These are phyloP conservation scores for Empidonax alnorum DNA, from an alignment of 2,113 vertebrate genomes.

Conservation along the genomic window DNA sequence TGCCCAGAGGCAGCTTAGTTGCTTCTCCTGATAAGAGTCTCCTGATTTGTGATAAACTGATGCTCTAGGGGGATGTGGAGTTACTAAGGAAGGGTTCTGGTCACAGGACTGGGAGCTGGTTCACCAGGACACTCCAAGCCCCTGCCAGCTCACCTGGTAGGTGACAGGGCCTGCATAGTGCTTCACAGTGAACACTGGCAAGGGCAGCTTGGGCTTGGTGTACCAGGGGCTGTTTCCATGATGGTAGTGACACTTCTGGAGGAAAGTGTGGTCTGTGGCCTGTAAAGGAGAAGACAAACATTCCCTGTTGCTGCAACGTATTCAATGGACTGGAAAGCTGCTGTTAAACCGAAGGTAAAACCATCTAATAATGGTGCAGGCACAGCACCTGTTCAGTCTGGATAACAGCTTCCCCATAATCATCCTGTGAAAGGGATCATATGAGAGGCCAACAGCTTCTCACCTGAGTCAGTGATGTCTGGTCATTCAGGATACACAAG, in stretches of 20 bases:
- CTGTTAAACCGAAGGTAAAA: neutral
- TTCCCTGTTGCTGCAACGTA: neutral
- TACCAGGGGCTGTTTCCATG: conserved; percentile 84
- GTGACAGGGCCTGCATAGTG: conserved; percentile 91
- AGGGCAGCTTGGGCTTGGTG: conserved; percentile 86
- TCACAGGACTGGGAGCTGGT: neutral
- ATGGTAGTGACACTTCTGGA: conserved; percentile 95
- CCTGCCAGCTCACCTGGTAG: conserved; percentile 82
- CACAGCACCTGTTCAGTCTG: neutral
- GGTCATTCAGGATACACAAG: conserved; percentile 87
- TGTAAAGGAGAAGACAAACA: conserved; percentile 31
- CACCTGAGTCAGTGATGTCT: conserved; percentile 89
- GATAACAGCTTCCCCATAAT: neutral
- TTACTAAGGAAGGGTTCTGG: neutral
- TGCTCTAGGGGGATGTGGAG: neutral
- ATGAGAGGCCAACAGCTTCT: neutral
- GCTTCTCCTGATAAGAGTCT: neutral
- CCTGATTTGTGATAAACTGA: neutral
- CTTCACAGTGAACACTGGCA: conserved; percentile 89
- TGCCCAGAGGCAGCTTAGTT: neutral
- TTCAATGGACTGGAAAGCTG: neutral
- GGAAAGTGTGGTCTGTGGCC: conserved; percentile 95
- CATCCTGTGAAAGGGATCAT: neutral
- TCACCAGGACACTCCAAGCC: neutral
- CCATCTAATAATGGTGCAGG: neutral